Percentiles rank a stretch among this genome's conserved stretches.
Conservation (phyloP, 2,797 vertebrate species). For the Dryobates pubescens region DNA sequence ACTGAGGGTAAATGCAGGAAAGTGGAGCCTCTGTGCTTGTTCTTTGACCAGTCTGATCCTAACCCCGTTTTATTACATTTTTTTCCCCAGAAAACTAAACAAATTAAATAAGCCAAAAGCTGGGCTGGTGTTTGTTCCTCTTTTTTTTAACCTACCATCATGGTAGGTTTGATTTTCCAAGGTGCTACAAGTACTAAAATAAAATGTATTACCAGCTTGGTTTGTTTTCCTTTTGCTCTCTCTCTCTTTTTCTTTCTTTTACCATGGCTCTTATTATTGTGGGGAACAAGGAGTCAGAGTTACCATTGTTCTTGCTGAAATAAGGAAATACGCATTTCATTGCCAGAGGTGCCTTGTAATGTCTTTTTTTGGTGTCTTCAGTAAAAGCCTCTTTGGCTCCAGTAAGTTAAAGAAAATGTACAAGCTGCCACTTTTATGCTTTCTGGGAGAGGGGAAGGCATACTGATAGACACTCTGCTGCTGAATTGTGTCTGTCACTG, state of each 20-base stretch:
- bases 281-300: background rate
- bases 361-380: slow-evolving; percentile 25
- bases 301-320: slow-evolving; percentile 44
- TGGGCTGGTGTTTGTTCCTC: background rate
- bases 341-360: slow-evolving; percentile 38
- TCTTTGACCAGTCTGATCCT: background rate
- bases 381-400: background rate
- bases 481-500: background rate
- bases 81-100: background rate
- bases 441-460: background rate
- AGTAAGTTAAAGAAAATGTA: slow-evolving; percentile 18
- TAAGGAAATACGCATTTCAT: slow-evolving; percentile 29
- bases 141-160: background rate
- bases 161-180: background rate
- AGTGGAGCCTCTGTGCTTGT: background rate
- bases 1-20: background rate
- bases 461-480: background rate
- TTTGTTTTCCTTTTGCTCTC: too few relatives aligned
- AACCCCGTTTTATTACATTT: background rate
- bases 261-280: background rate
- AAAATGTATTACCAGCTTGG: background rate
- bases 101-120: background rate
- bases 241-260: background rate
- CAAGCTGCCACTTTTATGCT: background rate
- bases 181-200: background rate